phyloP scores from a whole-genome alignment of 2,113 vertebrate genomes.

The Mirounga angustirostris region DNA sequence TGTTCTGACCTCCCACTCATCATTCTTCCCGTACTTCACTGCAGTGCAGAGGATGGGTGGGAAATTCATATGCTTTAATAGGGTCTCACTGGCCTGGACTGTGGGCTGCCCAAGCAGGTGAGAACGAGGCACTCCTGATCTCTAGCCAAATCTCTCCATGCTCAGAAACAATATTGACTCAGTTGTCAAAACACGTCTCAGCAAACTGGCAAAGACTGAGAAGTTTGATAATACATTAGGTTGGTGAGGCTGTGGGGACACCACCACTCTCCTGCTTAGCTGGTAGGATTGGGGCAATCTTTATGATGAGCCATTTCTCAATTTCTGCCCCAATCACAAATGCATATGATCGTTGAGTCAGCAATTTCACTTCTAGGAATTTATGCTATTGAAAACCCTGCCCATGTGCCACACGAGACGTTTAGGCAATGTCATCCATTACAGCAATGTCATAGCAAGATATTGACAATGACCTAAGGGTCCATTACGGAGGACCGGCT shows the following conservation, averaged over 20 bases:
- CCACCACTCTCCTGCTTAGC: neutral
- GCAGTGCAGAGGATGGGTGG: neutral
- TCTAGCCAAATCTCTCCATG: neutral
- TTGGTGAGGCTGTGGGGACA: neutral
- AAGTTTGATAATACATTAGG: neutral
- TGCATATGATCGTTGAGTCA: neutral
- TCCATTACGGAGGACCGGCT: neutral
- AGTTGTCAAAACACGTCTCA: neutral
- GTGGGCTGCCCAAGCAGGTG: neutral
- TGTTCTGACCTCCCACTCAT: rapidly evolving
- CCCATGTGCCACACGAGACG: neutral
- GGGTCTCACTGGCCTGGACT: neutral
- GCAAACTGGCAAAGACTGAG: neutral
- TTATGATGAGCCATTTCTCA: neutral
- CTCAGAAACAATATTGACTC: neutral
- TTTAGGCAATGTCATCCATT: neutral
- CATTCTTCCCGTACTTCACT: rapidly evolving
- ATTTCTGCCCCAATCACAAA: neutral
- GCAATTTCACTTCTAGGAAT: neutral
- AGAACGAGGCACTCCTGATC: neutral
- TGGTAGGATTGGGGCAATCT: neutral
- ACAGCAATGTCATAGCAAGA: neutral
- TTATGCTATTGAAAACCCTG: neutral
- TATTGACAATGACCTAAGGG: neutral
- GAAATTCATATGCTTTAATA: neutral